Evolutionary conservation across 2,113 vertebrate genomes (phyloP), one percentile per base, ranked within the genome.

Genomic region (Phylloscopus trochilus): DNA sequence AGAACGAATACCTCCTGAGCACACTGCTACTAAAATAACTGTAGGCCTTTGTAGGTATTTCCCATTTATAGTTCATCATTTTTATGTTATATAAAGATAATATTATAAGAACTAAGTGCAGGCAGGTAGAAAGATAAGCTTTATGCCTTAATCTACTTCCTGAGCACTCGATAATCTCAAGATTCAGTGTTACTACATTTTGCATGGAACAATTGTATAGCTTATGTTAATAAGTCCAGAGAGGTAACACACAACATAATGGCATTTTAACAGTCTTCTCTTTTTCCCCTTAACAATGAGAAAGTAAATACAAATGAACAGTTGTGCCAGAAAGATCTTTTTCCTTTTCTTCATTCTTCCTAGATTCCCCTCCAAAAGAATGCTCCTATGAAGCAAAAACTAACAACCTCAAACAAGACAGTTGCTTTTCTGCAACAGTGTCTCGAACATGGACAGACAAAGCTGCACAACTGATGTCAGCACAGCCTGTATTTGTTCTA

Each of bases 271-370:
- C 41, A 82, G 72, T 90, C 82, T 83, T 94, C 60, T 87, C 60
- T 81, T 95, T 93, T 94, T 70, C 63, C 63, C 44, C 35, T 92
- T 87, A 89, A 91, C 83, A 97, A 97, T 93, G 92, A 87, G 82
- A 87, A 96, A 81, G 78, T 84, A 97, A 96, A 97, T 75, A 97
- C 39, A 69, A 96, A 96, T 80, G 87, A 94, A 91, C 46, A 66
- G 35, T 23, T 35, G 58, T 49, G 90, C 90, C 92, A 95, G 70
- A 93, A 94, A 94, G 83, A 96, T 74, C n/a, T 90, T 69, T 90
- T 83, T 89, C 70, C 93, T 96, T 95, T 95, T 94, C 78, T 95
- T 96, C 89, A 90, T 78, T 96, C 92, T 59, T 93, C 74, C 83
- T 69, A 82, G 68, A 96, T 83, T 96, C 85, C 87, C 82, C 88